Conservation (phyloP, 2,113 vertebrate genomes). For the Microcebus ravelobensis region DNA sequence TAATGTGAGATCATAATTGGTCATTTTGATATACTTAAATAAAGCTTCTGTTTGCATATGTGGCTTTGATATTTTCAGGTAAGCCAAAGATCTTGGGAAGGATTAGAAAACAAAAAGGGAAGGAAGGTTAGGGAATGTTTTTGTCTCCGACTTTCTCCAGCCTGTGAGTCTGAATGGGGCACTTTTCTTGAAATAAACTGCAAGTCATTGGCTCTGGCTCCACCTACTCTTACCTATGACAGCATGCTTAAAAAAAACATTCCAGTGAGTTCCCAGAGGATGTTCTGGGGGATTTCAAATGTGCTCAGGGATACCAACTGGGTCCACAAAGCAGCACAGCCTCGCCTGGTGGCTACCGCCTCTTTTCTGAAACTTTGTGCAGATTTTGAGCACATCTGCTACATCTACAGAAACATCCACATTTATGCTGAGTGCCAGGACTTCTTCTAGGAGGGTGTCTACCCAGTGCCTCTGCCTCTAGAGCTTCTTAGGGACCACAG, state of each 20-base stretch:
- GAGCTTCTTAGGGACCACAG: background rate
- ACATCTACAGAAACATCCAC: background rate
- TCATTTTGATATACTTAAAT: background rate
- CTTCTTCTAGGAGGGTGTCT: background rate
- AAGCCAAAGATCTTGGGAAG: background rate
- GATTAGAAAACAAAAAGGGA: too few relatives aligned
- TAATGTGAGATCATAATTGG: background rate
- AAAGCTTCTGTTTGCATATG: background rate
- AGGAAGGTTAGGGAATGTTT: background rate
- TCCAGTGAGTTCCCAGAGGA: background rate
- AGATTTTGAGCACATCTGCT: background rate
- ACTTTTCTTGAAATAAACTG: background rate
- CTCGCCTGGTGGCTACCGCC: fast-evolving
- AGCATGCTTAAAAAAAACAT: background rate
- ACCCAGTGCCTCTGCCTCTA: fast-evolving
- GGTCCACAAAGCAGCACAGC: background rate
- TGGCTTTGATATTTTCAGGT: background rate
- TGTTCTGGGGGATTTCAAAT: background rate
- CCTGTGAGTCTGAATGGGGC: background rate
- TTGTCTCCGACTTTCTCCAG: background rate
- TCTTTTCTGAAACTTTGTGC: background rate
- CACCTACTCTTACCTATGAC: fast-evolving
- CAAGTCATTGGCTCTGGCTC: fast-evolving
- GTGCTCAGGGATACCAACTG: fast-evolving
- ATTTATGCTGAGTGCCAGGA: background rate